Percentiles rank a stretch among this genome's conserved stretches.
Evolutionary conservation across 2,113 vertebrate genomes (phyloP).

Genomic region (Eubucco bourcierii): DNA sequence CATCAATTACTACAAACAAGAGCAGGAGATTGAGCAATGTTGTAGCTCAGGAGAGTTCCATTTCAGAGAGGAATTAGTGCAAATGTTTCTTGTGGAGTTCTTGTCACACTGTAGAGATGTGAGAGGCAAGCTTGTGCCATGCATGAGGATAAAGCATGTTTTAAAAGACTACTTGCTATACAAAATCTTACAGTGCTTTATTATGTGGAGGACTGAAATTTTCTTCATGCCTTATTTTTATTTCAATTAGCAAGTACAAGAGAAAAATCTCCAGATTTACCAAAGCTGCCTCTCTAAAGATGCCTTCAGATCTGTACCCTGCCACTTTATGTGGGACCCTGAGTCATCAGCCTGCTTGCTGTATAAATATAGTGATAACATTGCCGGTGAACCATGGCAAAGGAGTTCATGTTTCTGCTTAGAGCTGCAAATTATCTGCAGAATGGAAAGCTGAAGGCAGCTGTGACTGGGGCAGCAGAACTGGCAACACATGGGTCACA

Average conservation of each 20-base stretch:
- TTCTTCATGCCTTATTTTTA: background rate
- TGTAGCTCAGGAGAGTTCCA: background rate
- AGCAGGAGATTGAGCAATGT: background rate
- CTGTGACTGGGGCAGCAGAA: background rate
- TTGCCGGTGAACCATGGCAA: constrained; percentile 56
- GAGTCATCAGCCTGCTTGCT: background rate
- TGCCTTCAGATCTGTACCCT: background rate
- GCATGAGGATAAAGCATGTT: background rate
- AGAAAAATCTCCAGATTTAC: background rate
- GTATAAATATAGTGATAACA: constrained; percentile 56
- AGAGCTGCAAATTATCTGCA: constrained; percentile 44
- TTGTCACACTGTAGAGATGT: background rate
- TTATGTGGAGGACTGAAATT: background rate
- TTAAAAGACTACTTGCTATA: background rate
- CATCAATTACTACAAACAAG: background rate
- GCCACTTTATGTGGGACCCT: background rate
- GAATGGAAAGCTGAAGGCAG: constrained; percentile 26
- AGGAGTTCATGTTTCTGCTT: constrained; percentile 61
- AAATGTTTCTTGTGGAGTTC: background rate
- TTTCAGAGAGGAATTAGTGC: background rate
- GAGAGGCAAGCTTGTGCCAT: background rate
- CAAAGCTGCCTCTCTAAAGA: constrained; percentile 32
- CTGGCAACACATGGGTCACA: accelerated
- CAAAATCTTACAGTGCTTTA: background rate
- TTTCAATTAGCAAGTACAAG: background rate